Conservation (phyloP, 2,797 vertebrate species). For the Ambastaia sidthimunki region DNA sequence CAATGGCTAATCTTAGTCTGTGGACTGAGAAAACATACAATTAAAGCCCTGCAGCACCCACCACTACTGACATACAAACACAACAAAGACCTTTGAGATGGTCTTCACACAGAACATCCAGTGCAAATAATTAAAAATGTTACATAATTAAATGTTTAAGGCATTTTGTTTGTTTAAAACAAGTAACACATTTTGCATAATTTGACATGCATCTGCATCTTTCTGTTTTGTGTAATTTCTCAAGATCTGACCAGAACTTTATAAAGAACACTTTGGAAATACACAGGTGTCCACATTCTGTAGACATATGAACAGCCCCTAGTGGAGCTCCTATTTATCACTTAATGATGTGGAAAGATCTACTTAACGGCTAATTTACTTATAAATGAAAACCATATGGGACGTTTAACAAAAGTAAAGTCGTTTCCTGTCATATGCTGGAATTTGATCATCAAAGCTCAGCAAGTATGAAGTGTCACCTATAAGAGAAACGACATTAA, state of each 20-base stretch:
- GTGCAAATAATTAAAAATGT: neutral
- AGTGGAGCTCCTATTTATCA: neutral
- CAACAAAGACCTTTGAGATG: neutral
- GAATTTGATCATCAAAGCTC: neutral
- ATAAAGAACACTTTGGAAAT: neutral
- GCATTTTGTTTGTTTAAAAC: neutral
- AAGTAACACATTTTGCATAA: neutral
- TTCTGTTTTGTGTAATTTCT: neutral
- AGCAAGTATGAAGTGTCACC: neutral
- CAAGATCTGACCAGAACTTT: neutral
- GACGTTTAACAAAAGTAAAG: slow-evolving; percentile 5
- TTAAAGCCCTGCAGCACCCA: neutral
- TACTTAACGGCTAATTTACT: slow-evolving; percentile 19
- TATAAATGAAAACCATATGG: slow-evolving; percentile 13
- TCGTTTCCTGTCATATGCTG: neutral
- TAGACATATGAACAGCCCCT: neutral
- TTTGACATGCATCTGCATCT: neutral
- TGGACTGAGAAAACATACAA: neutral
- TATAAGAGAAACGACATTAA: neutral
- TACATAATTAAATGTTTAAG: neutral
- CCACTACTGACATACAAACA: neutral
- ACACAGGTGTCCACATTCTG: slow-evolving; percentile 1
- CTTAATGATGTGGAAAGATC: slow-evolving; percentile 13
- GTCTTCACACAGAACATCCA: neutral
- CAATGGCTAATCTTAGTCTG: neutral